Evolutionary conservation across 1,140 invertebrate genomes (phyloP), one percentile per base, ranked within the genome.

Genomic region (Papilio machaon): DNA sequence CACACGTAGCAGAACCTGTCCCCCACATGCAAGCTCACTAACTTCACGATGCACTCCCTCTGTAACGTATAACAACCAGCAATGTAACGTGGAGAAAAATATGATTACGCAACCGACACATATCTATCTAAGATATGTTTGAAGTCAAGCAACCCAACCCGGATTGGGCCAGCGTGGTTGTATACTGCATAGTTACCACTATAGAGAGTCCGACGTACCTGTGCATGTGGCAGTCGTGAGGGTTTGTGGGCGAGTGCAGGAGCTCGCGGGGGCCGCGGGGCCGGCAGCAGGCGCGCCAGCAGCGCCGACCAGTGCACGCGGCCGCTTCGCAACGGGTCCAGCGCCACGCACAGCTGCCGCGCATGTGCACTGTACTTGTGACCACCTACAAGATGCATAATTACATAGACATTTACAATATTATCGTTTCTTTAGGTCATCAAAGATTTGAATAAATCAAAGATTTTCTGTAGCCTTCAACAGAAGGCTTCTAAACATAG

Each of bases 1-100:
- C 95, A 88, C 5, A 93, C 95, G 83, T 95, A 96, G 83, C 95
- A 96, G 85, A 96, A 96, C 11, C 95, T 94, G 23, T 89, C 89
- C n/a, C 91, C 87, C 0, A 91, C 91, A 84, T 95, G 95, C 6
- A 96, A 90, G 11, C 89, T 89, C 35, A 96, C 93, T 78, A 96
- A 86, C 88, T 95, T 95, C 19, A 95, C 90, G 73, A 96, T 92
- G 0, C 94, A 91, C 82, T 96, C 95, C 54, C 95, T 90, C 96
- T 96, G 88, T 10, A 90, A n/a, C 77, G 58, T 54, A 64, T 17
- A 49, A 75, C 11, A 30, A 30, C 9, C n/a, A 19, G 23, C 23
- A 2, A 30, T 30, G 23, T 30, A 30, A 30, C 23, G 23, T 30
- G 2, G 23, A 30, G 23, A 30, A 30, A 30, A 30, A 30, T 2